These are phyloP conservation scores for Epinotia ramella DNA, from an alignment of 2,888 invertebrate species.

Conservation along the genomic window DNA sequence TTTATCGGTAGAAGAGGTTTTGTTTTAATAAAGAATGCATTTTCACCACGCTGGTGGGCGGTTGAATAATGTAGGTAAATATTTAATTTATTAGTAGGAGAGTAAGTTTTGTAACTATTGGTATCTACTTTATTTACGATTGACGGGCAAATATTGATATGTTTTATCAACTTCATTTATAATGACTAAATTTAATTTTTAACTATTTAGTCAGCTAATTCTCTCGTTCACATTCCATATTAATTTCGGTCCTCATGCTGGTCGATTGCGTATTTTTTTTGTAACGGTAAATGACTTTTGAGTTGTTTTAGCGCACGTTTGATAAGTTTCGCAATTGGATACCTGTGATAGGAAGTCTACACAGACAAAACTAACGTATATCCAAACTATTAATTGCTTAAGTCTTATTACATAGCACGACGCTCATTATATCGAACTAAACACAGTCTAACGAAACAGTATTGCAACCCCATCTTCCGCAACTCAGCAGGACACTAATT, in stretches of 20 bases:
- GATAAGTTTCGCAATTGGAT: too few relatives aligned
- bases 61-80: slow-evolving; percentile 15
- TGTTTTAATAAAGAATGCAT: slow-evolving; percentile 48
- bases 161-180: not conserved
- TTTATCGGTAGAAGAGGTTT: slow-evolving; percentile 29
- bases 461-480: not conserved
- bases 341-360: too few relatives aligned
- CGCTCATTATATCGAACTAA: not conserved
- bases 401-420: not conserved
- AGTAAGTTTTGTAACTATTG: not conserved
- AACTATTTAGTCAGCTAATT: too few relatives aligned
- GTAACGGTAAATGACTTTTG: too few relatives aligned
- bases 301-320: too few relatives aligned
- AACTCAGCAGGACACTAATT: slow-evolving; percentile 22
- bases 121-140: not conserved
- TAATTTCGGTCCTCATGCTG: too few relatives aligned
- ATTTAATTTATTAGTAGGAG: slow-evolving; percentile 24
- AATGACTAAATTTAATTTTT: too few relatives aligned
- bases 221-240: too few relatives aligned
- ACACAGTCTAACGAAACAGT: slow-evolving; percentile 7
- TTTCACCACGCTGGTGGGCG: slow-evolving; percentile 53
- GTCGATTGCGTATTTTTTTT: too few relatives aligned
- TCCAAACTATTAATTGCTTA: too few relatives aligned
- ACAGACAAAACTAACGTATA: too few relatives aligned
- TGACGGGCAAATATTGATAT: not conserved